Evolutionary conservation across 2,888 invertebrate genomes (phyloP).

Genomic region (Erynnis tages): DNA sequence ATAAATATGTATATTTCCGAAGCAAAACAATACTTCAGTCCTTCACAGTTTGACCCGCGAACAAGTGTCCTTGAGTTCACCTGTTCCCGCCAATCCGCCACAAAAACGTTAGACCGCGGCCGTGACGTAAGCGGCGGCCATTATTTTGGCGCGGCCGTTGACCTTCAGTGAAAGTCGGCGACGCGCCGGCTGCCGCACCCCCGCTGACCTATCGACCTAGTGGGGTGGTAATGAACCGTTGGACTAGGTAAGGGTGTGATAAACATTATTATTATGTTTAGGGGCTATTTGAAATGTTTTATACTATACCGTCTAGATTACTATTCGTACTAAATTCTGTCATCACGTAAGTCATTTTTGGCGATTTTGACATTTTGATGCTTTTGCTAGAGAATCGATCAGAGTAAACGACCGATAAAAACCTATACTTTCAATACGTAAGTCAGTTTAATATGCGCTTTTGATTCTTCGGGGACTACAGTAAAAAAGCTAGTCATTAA

Average conservation of each 20-base stretch:
- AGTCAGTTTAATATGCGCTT: too few relatives aligned
- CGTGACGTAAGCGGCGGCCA: slow-evolving; percentile 34
- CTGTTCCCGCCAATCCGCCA: slow-evolving; percentile 21
- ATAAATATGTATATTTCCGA: too few relatives aligned
- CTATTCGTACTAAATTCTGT: too few relatives aligned
- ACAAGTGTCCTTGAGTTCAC: slow-evolving; percentile 24
- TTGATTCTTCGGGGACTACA: too few relatives aligned
- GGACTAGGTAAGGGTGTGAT: not conserved
- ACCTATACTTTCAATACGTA: too few relatives aligned
- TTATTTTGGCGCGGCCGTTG: slow-evolving; percentile 66
- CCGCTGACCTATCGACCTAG: slow-evolving; percentile 29
- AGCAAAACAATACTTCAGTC: too few relatives aligned
- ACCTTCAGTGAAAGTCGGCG: slow-evolving; percentile 74
- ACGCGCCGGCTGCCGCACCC: slow-evolving; percentile 59
- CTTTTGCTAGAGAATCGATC: too few relatives aligned
- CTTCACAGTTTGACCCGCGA: slow-evolving; percentile 17
- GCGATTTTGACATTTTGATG: too few relatives aligned
- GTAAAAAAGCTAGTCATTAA: too few relatives aligned
- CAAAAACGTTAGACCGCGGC: slow-evolving; percentile 19
- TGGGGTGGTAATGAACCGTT: slow-evolving; percentile 9
- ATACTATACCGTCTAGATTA: too few relatives aligned
- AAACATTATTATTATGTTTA: not conserved
- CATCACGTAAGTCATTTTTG: too few relatives aligned
- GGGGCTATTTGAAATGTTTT: not conserved
- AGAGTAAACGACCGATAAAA: too few relatives aligned